Evolutionary conservation across 2,113 vertebrate species (phyloP), one percentile per base, ranked within the genome.

Genomic region (Spheniscus mendiculus): DNA sequence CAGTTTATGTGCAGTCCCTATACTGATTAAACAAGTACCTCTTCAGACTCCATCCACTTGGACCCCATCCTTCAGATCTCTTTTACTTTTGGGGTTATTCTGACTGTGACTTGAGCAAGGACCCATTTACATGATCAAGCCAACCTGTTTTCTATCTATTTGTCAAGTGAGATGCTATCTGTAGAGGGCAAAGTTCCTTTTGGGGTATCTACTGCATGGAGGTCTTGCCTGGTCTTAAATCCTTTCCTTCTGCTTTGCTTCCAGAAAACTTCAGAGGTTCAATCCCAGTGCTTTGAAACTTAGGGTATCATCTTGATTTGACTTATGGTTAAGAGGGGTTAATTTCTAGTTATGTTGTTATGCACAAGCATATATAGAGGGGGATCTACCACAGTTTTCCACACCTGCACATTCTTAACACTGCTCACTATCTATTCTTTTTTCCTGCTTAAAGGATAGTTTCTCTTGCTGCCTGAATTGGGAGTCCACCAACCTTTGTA

Each of bases 281-380:
- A 23, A 4, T 62, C 5, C 38, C 23, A 26, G 2, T 55, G 11
- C 30, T 93, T 44, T 52, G 22, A 52, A 66, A 83, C 5, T 36
- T 78, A 62, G 22, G 12, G 2, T 23, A 5, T 55, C 5, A 20
- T 65, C 55, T 76, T 71, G 38, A 71, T 52, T 26, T 62, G 30
- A 8, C 3, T 56, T 82, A 34, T 0, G 0, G 9, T 53, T 84
- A 59, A 58, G 49, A 71, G 22, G 21, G 9, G 6, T 79, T 56
- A 30, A 38, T 25, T 71, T 44, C 27, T 67, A 47, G 13, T 63
- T 53, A 23, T 10, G 17, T 58, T 3, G 5, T 22, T 69, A 17
- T 10, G 9, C 0, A 0, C 29, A 79, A 40, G 5, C 22, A 26
- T 36, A 6, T 20, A 18, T 16, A 14, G 26, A 32, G 19, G 3